Percentiles rank a stretch among this genome's conserved stretches.
Conservation (phyloP, 1,140 invertebrate genomes). For the Lerema accius region DNA sequence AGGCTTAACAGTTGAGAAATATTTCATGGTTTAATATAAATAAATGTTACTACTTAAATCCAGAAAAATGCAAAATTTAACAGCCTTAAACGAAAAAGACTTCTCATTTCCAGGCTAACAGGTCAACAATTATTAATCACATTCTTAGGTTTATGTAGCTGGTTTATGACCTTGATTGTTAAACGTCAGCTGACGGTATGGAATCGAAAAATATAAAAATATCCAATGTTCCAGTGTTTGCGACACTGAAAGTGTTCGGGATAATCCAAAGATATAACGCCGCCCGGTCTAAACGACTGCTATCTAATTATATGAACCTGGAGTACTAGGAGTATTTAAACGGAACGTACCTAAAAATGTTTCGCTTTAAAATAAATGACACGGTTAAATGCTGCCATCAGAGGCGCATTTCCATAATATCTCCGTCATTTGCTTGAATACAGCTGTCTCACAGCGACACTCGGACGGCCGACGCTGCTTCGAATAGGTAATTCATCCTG, state of each 20-base stretch:
- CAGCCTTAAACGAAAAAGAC: too few species aligned
- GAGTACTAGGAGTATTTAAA: not conserved
- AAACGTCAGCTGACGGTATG: not conserved
- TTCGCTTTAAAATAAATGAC: slow-evolving; percentile 17
- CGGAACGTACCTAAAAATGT: slow-evolving; percentile 8
- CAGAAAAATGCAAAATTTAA: too few species aligned
- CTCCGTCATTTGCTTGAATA: slow-evolving; percentile 28
- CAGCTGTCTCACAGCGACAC: slow-evolving; percentile 21
- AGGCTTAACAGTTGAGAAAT: too few species aligned
- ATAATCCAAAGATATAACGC: not conserved
- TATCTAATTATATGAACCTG: slow-evolving; percentile 4
- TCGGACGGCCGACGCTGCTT: slow-evolving; percentile 5
- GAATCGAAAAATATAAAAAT: not conserved
- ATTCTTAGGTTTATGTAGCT: too few species aligned
- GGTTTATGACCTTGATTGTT: not conserved
- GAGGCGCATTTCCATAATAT: slow-evolving; percentile 23
- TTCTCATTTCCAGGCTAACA: too few species aligned
- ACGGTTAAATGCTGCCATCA: slow-evolving; percentile 24
- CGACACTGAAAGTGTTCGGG: not conserved
- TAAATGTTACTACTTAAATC: too few species aligned
- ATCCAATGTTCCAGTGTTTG: not conserved
- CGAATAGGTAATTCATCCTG: slow-evolving; percentile 19
- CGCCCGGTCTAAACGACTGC: not conserved
- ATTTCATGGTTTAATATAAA: too few species aligned
- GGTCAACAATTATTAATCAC: too few species aligned